These are phyloP conservation scores for Tichodroma muraria DNA, from an alignment of 2,113 vertebrate species.

Conservation along the genomic window DNA sequence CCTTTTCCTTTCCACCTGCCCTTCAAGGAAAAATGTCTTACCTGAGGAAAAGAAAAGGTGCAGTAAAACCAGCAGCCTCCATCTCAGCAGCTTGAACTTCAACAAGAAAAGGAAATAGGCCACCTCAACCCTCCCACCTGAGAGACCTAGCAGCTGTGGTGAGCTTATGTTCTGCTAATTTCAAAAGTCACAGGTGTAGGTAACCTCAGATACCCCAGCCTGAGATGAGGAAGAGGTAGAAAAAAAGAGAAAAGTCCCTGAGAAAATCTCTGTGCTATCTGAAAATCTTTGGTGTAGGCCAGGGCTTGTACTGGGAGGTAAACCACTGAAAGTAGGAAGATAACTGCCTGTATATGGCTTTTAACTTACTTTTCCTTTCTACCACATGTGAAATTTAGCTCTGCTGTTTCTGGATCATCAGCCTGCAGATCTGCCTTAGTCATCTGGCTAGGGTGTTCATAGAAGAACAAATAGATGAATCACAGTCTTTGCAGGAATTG, in stretches of 20 bases:
- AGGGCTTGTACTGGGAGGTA: neutral
- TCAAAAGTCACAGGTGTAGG: neutral
- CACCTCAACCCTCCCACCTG: neutral
- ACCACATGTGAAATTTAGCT: neutral
- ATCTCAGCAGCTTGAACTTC: neutral
- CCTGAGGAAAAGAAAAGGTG: neutral
- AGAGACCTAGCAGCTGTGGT: neutral
- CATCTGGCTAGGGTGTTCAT: neutral
- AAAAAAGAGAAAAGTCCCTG: neutral
- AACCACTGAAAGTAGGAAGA: neutral
- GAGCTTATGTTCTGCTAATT: neutral
- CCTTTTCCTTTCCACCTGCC: neutral
- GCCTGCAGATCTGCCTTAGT: constrained; percentile 1
- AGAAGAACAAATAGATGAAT: constrained; percentile 11
- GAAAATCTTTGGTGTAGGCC: neutral
- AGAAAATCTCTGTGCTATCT: neutral
- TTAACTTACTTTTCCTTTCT: neutral
- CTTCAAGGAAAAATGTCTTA: neutral
- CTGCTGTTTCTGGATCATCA: neutral
- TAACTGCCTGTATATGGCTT: neutral
- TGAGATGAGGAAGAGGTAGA: neutral
- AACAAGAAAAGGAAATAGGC: neutral
- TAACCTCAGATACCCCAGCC: neutral
- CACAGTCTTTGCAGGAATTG: neutral
- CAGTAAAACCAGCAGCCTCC: neutral